Percentiles rank a stretch among this genome's conserved stretches.
Evolutionary conservation across 2,113 vertebrate genomes (phyloP).

Genomic region (Empidonax traillii): DNA sequence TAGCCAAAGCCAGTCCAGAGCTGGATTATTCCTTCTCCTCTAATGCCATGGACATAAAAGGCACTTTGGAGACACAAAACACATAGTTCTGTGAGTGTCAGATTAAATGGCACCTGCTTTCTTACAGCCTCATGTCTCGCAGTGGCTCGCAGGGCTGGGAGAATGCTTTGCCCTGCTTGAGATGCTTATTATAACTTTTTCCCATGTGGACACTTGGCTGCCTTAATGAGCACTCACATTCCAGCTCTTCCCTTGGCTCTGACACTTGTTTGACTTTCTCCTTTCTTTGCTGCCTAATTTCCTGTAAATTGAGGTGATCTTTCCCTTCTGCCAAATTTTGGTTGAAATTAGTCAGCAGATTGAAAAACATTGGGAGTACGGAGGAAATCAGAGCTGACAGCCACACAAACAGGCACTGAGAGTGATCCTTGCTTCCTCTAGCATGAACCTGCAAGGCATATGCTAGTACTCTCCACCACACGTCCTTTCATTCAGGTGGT

Average conservation of each 20-base stretch:
- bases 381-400: background rate
- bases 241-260: conserved; percentile 17
- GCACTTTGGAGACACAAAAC: background rate
- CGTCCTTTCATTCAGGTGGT: background rate
- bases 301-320: conserved; percentile 46
- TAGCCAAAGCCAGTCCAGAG: background rate
- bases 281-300: conserved; percentile 32
- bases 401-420: background rate
- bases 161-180: background rate
- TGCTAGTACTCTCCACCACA: background rate
- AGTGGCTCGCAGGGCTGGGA: background rate
- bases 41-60: background rate
- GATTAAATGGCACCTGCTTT: background rate
- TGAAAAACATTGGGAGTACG: background rate
- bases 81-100: background rate
- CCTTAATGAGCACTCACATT: conserved; percentile 3
- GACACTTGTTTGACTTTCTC: conserved; percentile 29
- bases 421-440: background rate
- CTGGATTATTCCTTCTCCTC: background rate
- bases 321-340: conserved; percentile 9
- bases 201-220: conserved; percentile 32
- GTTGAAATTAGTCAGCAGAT: background rate
- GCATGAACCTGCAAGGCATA: background rate
- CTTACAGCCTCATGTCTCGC: background rate
- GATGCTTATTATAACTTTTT: conserved; percentile 23